phyloP scores from a whole-genome alignment of 1,140 invertebrate genomes.

The Berghia stephanieae region DNA sequence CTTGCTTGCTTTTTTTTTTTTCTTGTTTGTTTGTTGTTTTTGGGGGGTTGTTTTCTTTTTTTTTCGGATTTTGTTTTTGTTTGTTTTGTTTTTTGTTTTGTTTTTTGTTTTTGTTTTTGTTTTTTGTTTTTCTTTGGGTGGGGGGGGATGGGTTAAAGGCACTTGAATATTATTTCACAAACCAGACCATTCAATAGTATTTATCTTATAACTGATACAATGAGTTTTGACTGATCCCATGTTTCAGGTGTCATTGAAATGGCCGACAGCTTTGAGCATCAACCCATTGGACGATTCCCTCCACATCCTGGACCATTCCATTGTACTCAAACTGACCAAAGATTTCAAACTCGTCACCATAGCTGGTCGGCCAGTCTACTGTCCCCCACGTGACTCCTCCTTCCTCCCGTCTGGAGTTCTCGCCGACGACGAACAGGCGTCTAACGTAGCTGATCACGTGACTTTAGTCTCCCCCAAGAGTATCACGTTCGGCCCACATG shows the following conservation, averaged over 20 bases:
- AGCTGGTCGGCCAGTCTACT: slow-evolving; percentile 90
- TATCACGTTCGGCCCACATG: slow-evolving; percentile 90
- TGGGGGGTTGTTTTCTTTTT: no score
- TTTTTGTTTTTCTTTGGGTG: no score
- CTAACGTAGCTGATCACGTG: slow-evolving; percentile 72
- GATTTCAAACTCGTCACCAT: slow-evolving; percentile 90
- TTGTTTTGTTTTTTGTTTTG: no score
- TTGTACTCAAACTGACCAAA: slow-evolving; percentile 90
- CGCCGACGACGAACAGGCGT: slow-evolving; percentile 58
- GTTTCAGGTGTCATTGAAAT: slow-evolving; percentile 83
- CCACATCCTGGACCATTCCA: slow-evolving; percentile 95
- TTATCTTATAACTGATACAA: neutral
- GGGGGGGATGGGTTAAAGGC: no score
- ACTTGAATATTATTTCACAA: no score
- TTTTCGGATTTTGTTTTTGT: no score
- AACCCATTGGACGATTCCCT: slow-evolving; percentile 93
- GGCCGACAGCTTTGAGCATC: slow-evolving; percentile 93
- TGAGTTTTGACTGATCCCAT: neutral
- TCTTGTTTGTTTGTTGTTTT: no score
- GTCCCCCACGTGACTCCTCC: slow-evolving; percentile 74
- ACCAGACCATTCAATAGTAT: no score
- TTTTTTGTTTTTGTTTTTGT: no score
- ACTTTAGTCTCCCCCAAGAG: slow-evolving; percentile 92
- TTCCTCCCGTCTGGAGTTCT: slow-evolving; percentile 50
- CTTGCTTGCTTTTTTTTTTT: no score